Evolutionary conservation across 2,113 vertebrate species (phyloP), one percentile per base, ranked within the genome.

Genomic region (Haemorhous mexicanus): DNA sequence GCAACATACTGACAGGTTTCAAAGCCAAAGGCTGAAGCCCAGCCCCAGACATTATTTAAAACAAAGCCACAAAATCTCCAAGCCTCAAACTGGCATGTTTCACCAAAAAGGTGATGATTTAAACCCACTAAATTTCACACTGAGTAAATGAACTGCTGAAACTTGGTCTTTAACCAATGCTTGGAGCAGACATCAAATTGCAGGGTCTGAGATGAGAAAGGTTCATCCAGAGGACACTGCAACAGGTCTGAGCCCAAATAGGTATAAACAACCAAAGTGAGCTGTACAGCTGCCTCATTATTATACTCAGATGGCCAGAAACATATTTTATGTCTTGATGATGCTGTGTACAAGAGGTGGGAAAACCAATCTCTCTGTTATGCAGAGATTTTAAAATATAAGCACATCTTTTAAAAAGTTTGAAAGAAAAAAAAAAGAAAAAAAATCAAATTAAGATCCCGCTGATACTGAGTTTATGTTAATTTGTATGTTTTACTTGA

Each of bases 271-370:
- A 89, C 64, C n/a, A 55, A 78, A 93, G 89, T 49, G 70, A 96
- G 91, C 89, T 70, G 55, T 78, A 77, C 96, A 96, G 93, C 92
- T 93, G 96, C 79, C 64, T 93, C 83, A 30, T 96, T 97, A 95
- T 96, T 96, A 88, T 39, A 89, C 95, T 95, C 96, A 96, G 89
- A 94, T 95, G 96, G 72, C 80, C 91, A 95, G 90, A 92, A 96
- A 89, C 19, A 41, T 76, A 90, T 62, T 90, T 92, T 92, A 47
- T 88, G 52, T 66, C 80, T 68, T 49, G 18, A 95, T 44, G 73
- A 90, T 53, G 52, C 46, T 84, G 23, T 16, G 37, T 75, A 46
- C 41, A 79, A 94, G 46, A 76, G 73, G 49, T 76, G 56, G 83
- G 92, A 73, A 94, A 94, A 87, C 3, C n/a, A 89, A 28, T 24